Evolutionary conservation across 2,888 invertebrate species (phyloP), one percentile per base, ranked within the genome.

Genomic region (Sinohyriopsis cumingii): DNA sequence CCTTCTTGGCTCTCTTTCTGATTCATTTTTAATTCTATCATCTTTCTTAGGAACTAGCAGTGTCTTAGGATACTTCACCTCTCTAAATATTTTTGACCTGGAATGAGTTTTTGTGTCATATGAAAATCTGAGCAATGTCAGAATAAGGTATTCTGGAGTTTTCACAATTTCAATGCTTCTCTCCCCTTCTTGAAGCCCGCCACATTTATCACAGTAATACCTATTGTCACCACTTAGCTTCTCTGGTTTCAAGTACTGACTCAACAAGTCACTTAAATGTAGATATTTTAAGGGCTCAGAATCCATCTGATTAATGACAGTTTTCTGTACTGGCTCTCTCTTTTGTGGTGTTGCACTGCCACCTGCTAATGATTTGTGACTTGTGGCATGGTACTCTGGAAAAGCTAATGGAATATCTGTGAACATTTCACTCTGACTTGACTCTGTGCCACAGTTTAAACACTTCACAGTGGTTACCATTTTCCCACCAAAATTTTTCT

Each of bases 41-140:
- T 77, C 72, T 59, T 74, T 77, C 4, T 84, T 79, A 6, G 89
- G 89, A 19, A 90, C 67, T n/a, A 84, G 69, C 28, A 90, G 76
- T 7, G 86, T 85, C 63, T 84, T 82, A 15, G 89, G 89, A 77
- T 89, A 90, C 53, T 80, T 83, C 19, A 91, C 89, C 67, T 90
- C 88, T 53, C 86, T 94, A 89, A 95, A 80, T 69, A 96, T 91
- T 89, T 96, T 96, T n/a, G 94, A 94, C 82, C 95, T 93, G 79
- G 93, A 92, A 80, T 94, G 93, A 64, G 92, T 93, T 63, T 92
- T 92, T n/a, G 93, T 92, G 86, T 94, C 93, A 85, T 94, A 95
- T 72, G 93, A 92, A 88, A 96, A 96, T 84, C 95, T 94, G 87
- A 96, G 95, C 19, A 96, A 89, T 0, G 95, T 95, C 4, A 96